These are phyloP conservation scores for Cremastinae sp. DNA, from an alignment of 2,888 invertebrate genomes.

Conservation along the genomic window DNA sequence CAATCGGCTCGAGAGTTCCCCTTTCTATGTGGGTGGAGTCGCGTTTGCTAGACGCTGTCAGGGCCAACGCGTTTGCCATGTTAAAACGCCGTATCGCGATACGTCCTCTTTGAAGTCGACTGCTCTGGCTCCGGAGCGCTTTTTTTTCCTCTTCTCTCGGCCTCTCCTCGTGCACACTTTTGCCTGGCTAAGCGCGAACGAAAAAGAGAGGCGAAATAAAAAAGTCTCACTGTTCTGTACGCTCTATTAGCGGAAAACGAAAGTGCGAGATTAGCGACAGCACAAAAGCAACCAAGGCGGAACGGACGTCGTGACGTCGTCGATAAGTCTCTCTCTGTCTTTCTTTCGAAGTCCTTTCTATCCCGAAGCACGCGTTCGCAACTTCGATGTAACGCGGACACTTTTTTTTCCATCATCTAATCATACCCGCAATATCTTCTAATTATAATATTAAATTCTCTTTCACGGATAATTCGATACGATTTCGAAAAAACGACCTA, in stretches of 20 bases:
- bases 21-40: slow-evolving; percentile 72
- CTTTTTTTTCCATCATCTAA: slow-evolving; percentile 34
- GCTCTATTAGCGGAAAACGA: slow-evolving; percentile 61
- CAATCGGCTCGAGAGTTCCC: slow-evolving; percentile 64
- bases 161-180: no score
- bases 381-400: slow-evolving; percentile 56
- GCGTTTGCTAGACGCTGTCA: slow-evolving; percentile 67
- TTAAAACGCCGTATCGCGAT: slow-evolving; percentile 49
- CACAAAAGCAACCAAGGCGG: slow-evolving; percentile 54
- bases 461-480: no score
- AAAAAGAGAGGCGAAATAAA: slow-evolving; percentile 38
- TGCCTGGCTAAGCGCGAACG: no score
- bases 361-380: slow-evolving; percentile 30
- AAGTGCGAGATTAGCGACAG: slow-evolving; percentile 60
- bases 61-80: slow-evolving; percentile 68
- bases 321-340: no score
- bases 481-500: no score
- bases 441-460: no score
- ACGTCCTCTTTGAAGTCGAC: slow-evolving; percentile 56
- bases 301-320: slow-evolving; percentile 60
- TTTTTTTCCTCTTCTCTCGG: not conserved
- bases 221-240: slow-evolving; percentile 53
- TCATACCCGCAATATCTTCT: no score
- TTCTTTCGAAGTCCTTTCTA: slow-evolving; percentile 55
- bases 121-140: slow-evolving; percentile 34